These are phyloP conservation scores for Crematogaster levior DNA, from an alignment of 2,888 invertebrate genomes.

Conservation along the genomic window DNA sequence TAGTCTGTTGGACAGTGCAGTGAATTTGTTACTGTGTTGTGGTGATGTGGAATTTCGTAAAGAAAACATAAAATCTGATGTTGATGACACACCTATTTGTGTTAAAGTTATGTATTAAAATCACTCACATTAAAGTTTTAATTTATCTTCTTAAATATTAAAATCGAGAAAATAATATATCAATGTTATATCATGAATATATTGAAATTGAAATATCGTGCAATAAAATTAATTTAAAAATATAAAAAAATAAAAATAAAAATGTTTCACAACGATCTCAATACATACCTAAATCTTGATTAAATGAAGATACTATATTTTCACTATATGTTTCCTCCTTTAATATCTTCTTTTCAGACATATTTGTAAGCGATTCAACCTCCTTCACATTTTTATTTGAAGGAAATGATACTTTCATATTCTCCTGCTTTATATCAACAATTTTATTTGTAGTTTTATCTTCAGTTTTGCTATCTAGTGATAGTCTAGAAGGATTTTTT, in stretches of 20 bases:
- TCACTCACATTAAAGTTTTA: background rate
- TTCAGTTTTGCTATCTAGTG: constrained; percentile 74
- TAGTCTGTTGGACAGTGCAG: background rate
- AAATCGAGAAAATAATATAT: background rate
- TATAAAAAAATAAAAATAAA: too few species aligned
- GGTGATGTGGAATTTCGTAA: constrained; percentile 48
- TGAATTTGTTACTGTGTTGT: constrained; percentile 18
- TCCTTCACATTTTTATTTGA: constrained; percentile 28
- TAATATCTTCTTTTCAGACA: constrained; percentile 23
- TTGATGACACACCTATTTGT: background rate
- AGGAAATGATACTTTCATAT: constrained; percentile 46
- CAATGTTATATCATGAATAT: background rate
- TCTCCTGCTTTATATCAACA: constrained; percentile 38
- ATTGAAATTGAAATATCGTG: background rate
- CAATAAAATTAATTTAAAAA: background rate
- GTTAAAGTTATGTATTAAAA: background rate
- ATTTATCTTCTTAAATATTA: background rate
- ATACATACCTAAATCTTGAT: constrained; percentile 46
- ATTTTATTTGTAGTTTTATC: constrained; percentile 49
- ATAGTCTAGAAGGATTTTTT: constrained; percentile 72
- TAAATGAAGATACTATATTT: constrained; percentile 11
- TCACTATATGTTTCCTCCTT: constrained; percentile 37
- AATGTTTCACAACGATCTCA: background rate
- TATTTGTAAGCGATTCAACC: constrained; percentile 3
- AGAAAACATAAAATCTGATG: constrained; percentile 50